Conservation (phyloP, 2,888 invertebrate genomes). For the Oasisia sp. region DNA sequence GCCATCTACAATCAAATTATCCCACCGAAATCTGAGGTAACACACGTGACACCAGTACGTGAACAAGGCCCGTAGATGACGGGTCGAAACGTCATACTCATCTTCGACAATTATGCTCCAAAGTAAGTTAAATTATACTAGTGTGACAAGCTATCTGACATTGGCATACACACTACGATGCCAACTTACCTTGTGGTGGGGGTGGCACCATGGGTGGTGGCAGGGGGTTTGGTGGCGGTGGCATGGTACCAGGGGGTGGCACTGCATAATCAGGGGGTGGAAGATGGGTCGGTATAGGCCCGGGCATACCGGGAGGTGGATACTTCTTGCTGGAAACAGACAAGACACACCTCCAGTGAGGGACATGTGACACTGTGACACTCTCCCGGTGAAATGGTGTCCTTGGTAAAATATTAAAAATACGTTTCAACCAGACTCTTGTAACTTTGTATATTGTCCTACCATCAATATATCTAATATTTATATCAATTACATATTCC, state of each 20-base stretch:
- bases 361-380: background rate
- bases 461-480: no score
- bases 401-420: background rate
- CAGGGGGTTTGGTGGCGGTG: conserved; percentile 14
- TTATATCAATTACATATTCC: no score
- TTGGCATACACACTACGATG: background rate
- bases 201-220: conserved; percentile 25
- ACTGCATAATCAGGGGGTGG: conserved; percentile 40
- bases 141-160: background rate
- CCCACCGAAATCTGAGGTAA: no score
- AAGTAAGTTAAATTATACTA: no score
- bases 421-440: no score
- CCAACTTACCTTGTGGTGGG: conserved; percentile 21
- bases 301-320: conserved; percentile 34
- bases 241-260: conserved; percentile 37
- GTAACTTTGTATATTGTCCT: no score
- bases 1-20: no score
- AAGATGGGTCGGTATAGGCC: conserved; percentile 30
- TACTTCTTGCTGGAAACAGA: background rate
- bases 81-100: no score
- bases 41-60: no score
- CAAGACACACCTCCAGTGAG: conserved; percentile 24
- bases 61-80: no score
- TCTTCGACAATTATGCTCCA: no score
- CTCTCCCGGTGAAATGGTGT: background rate